Base-by-base conservation (phyloP, 2,888 invertebrate species). In the Pterostichus madidus region DNA sequence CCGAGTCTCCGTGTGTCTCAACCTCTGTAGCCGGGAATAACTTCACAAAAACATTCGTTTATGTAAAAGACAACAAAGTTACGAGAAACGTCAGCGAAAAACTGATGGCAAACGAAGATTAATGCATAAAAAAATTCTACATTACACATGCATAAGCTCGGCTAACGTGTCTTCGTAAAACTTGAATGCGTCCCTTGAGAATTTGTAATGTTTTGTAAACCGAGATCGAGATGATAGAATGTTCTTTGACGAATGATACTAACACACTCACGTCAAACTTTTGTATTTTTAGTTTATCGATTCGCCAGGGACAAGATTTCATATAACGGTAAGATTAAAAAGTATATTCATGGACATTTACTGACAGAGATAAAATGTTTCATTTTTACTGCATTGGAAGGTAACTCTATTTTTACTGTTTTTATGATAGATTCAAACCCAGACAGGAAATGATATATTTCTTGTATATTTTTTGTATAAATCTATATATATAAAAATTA, bases 61-160 rank as follows among this genome's bases (percentile, higher is more conserved):
- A 49, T 80, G 79, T 46, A 64, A 71, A 80, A 68, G 35, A 79
- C 79, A 79, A 79, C 79, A 68, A 80, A 53, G 80, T 80, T 80
- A 32, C 15, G 71, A 0, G 17, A 59, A 80, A 53, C 80, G 15
- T 46, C 31, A 59, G 64, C n/a, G 52, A 52, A 68, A 64, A 68
- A 32, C 68, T 80, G 79, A 80, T 68, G 79, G 32, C 49, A 61
- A 79, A 80, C 53, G 32, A 80, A 80, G 80, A 80, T 80, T 80
- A 80, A 80, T 68, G 68, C 68, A 68, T 80, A 68, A 80, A 80
- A 71, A 68, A 77, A 13, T 2, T 68, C 11, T n/a, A 68, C 53
- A 80, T 68, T 80, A 80, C 64, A 80, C 31, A 80, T 80, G 68
- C 68, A 80, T 80, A 68, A 31, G 46, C 44, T 10, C 39, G 17